Evolutionary conservation across 2,888 invertebrate genomes (phyloP), one percentile per base, ranked within the genome.

Genomic region (Drosophila conformis): DNA sequence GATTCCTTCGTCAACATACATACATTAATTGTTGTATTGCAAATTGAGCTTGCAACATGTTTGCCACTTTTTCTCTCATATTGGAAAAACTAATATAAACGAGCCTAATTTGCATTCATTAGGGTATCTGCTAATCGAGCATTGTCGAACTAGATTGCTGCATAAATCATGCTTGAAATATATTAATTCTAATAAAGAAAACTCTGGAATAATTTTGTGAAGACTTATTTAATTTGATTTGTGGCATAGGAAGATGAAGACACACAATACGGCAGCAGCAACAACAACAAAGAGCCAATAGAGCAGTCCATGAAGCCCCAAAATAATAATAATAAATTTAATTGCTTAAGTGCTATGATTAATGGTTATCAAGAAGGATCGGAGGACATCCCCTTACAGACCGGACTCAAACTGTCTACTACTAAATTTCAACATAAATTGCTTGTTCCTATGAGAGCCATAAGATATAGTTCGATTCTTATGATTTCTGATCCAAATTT

Each of bases 361-460:
- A 8, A 38, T 38, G 18, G 1, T 1, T 18, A 18, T 8, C 8
- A 7, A 38, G 38, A 38, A 38, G 18, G 18, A 38, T 38, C 0
- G 3, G 8, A 18, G 18, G 38, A 18, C 18, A 10, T 38, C 5
- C 13, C 13, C 35, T 13, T 18, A 18, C 38, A 18, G 38, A 38
- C 8, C 38, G 8, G 8, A 18, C 38, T 8, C 4, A 38, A 18
- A 8, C 18, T 38, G 38, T 0, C 2, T 38, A 18, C 8, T 38
- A 18, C 18, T 38, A 18, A 38, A 18, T 38, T 18, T 2, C 8
- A 38, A 0, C 3, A 18, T 18, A 8, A 18, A 36, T 36, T 15
- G 6, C 0, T 0, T 36, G 18, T 38, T 8, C 4, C 18, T 8
- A 2, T 18, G 18, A 38, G 7, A 15, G 7, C 36, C 0, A 36